Evolutionary conservation across 2,113 vertebrate genomes (phyloP), one percentile per base, ranked within the genome.

Genomic region (Gracilinanus agilis): DNA sequence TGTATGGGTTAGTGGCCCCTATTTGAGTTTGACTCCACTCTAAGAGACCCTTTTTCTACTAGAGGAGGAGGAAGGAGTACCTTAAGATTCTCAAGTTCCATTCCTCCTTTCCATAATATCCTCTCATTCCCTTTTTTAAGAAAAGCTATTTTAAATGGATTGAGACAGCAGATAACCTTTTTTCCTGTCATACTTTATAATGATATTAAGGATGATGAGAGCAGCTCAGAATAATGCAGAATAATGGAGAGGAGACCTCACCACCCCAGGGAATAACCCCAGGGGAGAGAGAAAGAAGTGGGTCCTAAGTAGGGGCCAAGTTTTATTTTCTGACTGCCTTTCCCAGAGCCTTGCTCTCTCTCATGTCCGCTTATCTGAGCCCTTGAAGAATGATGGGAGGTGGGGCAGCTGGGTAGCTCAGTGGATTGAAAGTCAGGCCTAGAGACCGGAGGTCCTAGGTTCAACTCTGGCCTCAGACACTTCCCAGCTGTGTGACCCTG

Each of bases 71-170:
- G 2, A 49, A 96, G 97, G 2, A 49, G 49, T 93, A 91, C 1
- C 91, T 75, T 53, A 21, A 4, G 90, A 90, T 49, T 92, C 88
- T 97, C 40, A 24, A 75, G 91, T 96, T 97, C 88, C 96, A 92
- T 58, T 58, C 56, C 2, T 93, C 49, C 58, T 34, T 94, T 90
- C 23, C 54, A 93, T 90, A 40, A 6, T 25, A 1, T 11, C 53
- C n/a, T 91, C n/a, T 56, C 91, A 89, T 88, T 94, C 92, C 94
- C 49, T 96, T 58, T n/a, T 96, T 96, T 96, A 97, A 83, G 54
- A 93, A 83, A 91, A 90, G 58, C 54, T 90, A 44, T 94, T 96
- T 95, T 83, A n/a, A 89, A 44, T 90, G 75, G 75, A n/a, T 0
- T n/a, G 11, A 29, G 24, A 55, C 53, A 55, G 9, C 4, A 13